A percentile compares a stretch with the other conserved stretches of the same genome.
Evolutionary conservation across 1,140 invertebrate genomes (phyloP).

Genomic region (Coelopa frigida): DNA sequence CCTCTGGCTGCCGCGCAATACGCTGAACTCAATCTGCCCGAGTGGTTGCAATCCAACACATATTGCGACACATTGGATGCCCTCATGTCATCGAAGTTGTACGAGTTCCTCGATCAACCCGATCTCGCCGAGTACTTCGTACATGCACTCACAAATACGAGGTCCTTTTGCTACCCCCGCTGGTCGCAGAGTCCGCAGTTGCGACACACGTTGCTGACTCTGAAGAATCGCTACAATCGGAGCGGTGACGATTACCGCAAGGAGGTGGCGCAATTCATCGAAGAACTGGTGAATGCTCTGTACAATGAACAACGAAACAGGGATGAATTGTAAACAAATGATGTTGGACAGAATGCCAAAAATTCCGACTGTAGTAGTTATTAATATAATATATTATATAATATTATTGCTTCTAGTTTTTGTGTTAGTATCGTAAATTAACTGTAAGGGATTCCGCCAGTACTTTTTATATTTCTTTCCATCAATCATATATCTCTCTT

Average conservation of each 20-base stretch:
- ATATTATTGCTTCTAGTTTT: too few species aligned
- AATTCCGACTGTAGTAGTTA: too few species aligned
- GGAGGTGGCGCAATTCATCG: slow-evolving; percentile 28
- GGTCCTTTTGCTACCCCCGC: slow-evolving; percentile 19
- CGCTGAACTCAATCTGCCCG: slow-evolving; percentile 25
- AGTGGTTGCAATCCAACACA: slow-evolving; percentile 26
- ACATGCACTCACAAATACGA: slow-evolving; percentile 22
- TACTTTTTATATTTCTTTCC: too few species aligned
- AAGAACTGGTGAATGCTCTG: too few species aligned
- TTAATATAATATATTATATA: too few species aligned
- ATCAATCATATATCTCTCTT: too few species aligned
- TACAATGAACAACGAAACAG: too few species aligned
- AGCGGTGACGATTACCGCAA: slow-evolving; percentile 31
- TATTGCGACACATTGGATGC: slow-evolving; percentile 24
- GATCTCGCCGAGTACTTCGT: slow-evolving; percentile 32
- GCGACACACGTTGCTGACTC: slow-evolving; percentile 24
- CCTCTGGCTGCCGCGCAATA: slow-evolving; percentile 25
- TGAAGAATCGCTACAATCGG: slow-evolving; percentile 26
- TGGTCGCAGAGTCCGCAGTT: slow-evolving; percentile 29
- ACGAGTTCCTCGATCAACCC: slow-evolving; percentile 27
- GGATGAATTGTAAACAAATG: too few species aligned
- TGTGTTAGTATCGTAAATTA: too few species aligned
- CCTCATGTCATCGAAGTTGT: slow-evolving; percentile 21
- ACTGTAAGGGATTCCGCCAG: too few species aligned
- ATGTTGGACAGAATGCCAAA: too few species aligned